These are phyloP conservation scores for Drosophila falleni DNA, from an alignment of 2,888 invertebrate genomes.

Conservation along the genomic window DNA sequence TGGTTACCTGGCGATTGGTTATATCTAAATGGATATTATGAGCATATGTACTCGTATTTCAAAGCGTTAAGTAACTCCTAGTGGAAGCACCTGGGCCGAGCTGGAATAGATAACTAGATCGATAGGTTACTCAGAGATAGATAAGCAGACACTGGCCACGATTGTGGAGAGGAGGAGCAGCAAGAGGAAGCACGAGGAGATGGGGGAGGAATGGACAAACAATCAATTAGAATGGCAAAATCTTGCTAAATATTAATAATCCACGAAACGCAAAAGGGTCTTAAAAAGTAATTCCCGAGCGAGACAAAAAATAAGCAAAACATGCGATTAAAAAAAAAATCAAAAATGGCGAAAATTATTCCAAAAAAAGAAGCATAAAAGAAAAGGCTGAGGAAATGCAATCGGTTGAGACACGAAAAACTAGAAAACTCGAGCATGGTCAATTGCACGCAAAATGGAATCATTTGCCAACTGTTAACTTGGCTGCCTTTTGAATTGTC, in stretches of 20 bases:
- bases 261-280: slow-evolving; percentile 71
- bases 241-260: slow-evolving; percentile 79
- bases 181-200: slow-evolving; percentile 3
- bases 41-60: slow-evolving; percentile 59
- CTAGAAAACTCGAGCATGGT: slow-evolving; percentile 34
- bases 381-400: slow-evolving; percentile 36
- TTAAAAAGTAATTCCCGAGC: slow-evolving; percentile 75
- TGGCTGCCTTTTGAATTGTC: slow-evolving; percentile 5
- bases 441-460: slow-evolving; percentile 18
- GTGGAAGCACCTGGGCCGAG: slow-evolving; percentile 36
- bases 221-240: slow-evolving; percentile 80
- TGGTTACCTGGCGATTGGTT: slow-evolving; percentile 57
- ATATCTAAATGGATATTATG: slow-evolving; percentile 79
- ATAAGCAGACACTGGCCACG: slow-evolving; percentile 53
- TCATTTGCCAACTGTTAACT: slow-evolving; percentile 11
- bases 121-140: slow-evolving; percentile 64
- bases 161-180: slow-evolving; percentile 1
- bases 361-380: neutral
- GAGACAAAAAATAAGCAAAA: slow-evolving; percentile 47
- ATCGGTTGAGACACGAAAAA: slow-evolving; percentile 31
- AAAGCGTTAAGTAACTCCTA: slow-evolving; percentile 61
- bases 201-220: slow-evolving; percentile 60
- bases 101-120: slow-evolving; percentile 74
- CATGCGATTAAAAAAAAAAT: slow-evolving; percentile 26
- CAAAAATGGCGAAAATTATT: slow-evolving; percentile 44